Conservation (phyloP, 2,797 vertebrate species). For the Saxicola maurus region DNA sequence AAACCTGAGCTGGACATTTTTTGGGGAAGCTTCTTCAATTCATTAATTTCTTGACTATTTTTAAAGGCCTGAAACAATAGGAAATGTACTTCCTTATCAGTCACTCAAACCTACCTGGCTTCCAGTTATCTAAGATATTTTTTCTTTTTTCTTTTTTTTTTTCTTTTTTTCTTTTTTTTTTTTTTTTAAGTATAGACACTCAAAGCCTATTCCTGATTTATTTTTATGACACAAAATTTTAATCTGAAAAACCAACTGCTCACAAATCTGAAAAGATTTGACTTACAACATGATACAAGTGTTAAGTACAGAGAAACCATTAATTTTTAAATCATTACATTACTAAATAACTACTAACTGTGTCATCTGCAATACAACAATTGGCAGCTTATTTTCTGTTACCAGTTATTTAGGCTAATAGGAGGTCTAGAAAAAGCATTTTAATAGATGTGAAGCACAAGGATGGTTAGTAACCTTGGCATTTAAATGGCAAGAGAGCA, state of each 20-base stretch:
- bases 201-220: background rate
- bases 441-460: background rate
- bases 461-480: background rate
- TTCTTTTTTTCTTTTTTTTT: background rate
- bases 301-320: background rate
- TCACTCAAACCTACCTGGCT: background rate
- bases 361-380: background rate
- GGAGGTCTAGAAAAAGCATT: background rate
- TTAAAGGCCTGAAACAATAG: background rate
- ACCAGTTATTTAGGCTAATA: background rate
- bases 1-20: background rate
- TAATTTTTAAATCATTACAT: background rate
- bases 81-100: background rate
- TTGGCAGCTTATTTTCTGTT: background rate
- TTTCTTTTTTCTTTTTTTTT: background rate
- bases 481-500: background rate
- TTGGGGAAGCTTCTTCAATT: background rate
- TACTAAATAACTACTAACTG: background rate
- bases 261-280: background rate
- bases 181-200: background rate
- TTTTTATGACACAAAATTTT: background rate
- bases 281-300: background rate
- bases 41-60: background rate
- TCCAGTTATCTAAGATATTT: background rate
- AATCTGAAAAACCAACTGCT: background rate